Evolutionary conservation across 2,797 vertebrate genomes (phyloP), one percentile per base, ranked within the genome.

Genomic region (Siniperca obscura): DNA sequence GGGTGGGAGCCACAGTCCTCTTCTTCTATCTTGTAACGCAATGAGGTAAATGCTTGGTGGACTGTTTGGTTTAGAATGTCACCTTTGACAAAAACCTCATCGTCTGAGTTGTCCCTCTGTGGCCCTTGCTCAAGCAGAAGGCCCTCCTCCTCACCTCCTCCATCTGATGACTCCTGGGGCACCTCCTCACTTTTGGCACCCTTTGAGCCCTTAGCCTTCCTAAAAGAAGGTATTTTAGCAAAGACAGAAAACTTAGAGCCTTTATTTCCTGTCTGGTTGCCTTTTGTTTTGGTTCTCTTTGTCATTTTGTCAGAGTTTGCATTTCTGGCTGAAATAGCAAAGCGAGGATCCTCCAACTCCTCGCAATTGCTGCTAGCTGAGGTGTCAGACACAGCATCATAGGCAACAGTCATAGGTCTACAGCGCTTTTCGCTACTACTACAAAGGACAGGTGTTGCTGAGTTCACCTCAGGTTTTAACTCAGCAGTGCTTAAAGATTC

Each of bases 181-280:
- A 46, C 38, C 22, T 86, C 88, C 42, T 87, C 89, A 46, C 50
- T 83, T 59, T 87, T 90, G 38, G 50, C 48, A 44, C 48, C 67
- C 14, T 86, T 87, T 6, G 59, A 59, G 57, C 78, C 67, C 74
- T 91, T 84, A 36, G 91, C 57, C 90, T 91, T 96, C 68, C 92
- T 95, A 88, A 96, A 95, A 10, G 96, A 95, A 21, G 96, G 93
- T 86, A 96, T 96, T 93, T 96, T 96, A 70, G 95, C 89, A 81
- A 96, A 96, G 3, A 95, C 91, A 16, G 93, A 93, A 86, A 94
- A 94, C 83, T 92, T 95, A 4, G 96, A 96, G 75, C 86, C 60
- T 90, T 93, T 95, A 50, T 92, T 95, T 60, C 86, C 76, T 7
- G 76, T 59, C 11, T 89, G 78, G 36, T 70, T 90, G 66, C 72